A percentile compares a stretch with the other conserved stretches of the same genome.
Evolutionary conservation across 1,140 invertebrate species (phyloP).

Genomic region (Xylocopa sonorina): DNA sequence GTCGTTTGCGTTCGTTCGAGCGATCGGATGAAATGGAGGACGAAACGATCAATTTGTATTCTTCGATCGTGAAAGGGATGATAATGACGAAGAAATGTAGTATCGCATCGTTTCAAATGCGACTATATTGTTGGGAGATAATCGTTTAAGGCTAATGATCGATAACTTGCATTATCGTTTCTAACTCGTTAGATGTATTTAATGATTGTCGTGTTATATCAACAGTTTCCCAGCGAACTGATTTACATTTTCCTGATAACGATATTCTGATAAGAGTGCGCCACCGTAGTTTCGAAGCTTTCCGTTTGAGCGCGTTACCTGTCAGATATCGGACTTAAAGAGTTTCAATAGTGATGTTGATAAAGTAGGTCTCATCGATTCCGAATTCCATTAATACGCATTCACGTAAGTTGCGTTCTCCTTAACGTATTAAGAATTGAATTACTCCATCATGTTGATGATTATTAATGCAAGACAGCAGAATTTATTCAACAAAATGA

Average conservation of each 20-base stretch:
- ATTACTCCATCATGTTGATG: too few species aligned
- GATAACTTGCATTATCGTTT: not conserved
- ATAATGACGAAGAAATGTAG: not conserved
- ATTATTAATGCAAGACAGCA: too few species aligned
- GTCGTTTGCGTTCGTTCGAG: not conserved
- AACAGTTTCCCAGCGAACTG: too few species aligned
- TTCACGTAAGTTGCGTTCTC: not conserved
- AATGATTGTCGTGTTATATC: too few species aligned
- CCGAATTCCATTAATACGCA: not conserved
- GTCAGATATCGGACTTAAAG: not conserved
- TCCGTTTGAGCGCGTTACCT: constrained; percentile 31
- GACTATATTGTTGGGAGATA: not conserved
- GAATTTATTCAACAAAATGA: too few species aligned
- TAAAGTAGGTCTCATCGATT: constrained; percentile 28
- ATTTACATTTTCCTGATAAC: too few species aligned
- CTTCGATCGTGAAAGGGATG: not conserved
- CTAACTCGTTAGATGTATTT: not conserved
- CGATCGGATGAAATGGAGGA: too few species aligned
- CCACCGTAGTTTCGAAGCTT: not conserved
- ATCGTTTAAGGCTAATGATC: not conserved
- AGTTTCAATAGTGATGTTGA: not conserved
- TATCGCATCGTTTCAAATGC: too few species aligned
- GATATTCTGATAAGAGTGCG: not conserved
- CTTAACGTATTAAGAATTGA: not conserved
- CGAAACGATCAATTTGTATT: too few species aligned